These are phyloP conservation scores for Hirtodrosophila trivittata DNA, from an alignment of 2,888 invertebrate genomes.

Conservation along the genomic window DNA sequence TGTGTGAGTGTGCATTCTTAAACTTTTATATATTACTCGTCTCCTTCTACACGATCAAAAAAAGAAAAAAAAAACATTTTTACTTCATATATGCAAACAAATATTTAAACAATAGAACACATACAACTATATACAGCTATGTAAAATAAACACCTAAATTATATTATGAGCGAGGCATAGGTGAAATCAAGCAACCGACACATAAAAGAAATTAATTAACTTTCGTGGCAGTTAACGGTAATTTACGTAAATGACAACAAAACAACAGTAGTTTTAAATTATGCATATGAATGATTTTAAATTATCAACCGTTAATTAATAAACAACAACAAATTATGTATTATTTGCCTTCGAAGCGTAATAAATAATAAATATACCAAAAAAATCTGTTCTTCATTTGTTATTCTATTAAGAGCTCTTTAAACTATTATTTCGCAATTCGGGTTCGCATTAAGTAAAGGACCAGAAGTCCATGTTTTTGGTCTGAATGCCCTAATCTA, in stretches of 20 bases:
- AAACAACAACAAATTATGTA: slow-evolving; percentile 57
- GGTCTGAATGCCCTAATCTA: no score
- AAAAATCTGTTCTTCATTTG: neutral
- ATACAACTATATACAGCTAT: neutral
- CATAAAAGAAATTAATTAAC: neutral
- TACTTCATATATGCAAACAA: slow-evolving; percentile 24
- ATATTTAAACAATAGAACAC: slow-evolving; percentile 43
- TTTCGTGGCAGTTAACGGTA: slow-evolving; percentile 20
- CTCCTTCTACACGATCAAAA: slow-evolving; percentile 22
- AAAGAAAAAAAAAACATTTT: slow-evolving; percentile 18
- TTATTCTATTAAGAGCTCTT: no score
- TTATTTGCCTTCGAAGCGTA: slow-evolving; percentile 66
- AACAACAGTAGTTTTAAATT: slow-evolving; percentile 30
- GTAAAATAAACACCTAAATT: slow-evolving; percentile 40
- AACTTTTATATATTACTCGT: slow-evolving; percentile 22
- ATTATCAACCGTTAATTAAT: slow-evolving; percentile 44
- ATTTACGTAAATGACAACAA: slow-evolving; percentile 30
- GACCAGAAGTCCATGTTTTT: no score
- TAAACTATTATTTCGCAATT: no score
- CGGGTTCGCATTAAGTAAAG: no score
- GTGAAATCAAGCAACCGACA: slow-evolving; percentile 22
- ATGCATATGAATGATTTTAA: slow-evolving; percentile 44
- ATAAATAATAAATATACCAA: slow-evolving; percentile 53
- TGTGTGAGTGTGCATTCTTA: slow-evolving; percentile 29
- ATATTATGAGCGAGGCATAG: slow-evolving; percentile 35